Evolutionary conservation across 1,140 invertebrate genomes (phyloP), one percentile per base, ranked within the genome.

Genomic region (Lasioglossum baleicum): DNA sequence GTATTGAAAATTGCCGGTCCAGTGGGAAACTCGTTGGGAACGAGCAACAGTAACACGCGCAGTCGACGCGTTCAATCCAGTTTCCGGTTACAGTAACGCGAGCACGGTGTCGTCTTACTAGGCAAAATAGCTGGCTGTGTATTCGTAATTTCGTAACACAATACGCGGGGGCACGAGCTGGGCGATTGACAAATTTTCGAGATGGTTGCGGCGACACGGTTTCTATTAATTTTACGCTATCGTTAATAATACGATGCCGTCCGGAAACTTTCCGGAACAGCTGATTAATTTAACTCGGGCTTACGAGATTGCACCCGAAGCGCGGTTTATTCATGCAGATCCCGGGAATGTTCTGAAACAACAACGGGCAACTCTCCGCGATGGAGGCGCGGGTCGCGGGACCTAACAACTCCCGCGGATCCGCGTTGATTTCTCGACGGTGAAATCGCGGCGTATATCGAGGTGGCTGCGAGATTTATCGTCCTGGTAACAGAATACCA

Each of bases 381-480:
- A 31, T 31, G 60, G 60, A 35, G 17, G 8, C n/a, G 5, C 13
- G 8, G 63, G 70, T 48, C 60, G 66, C 51, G 26, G 48, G 72
- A 42, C 78, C 56, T 2, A 68, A 74, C 69, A 66, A 69, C 69
- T 35, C 74, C 35, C 76, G 72, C 76, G 85, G 84, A 84, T 79
- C 72, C 70, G 82, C 68, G 69, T 73, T 76, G 75, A 81, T 88
- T 84, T 51, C 68, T 87, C 44, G 44, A 48, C 44, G 44, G 44
- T 48, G 83, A 86, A 88, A 86, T 83, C 81, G 82, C 74, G 69
- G 65, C 67, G 65, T 44, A 60, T 56, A 60, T 56, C 81, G 83
- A 86, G 82, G 78, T 53, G 42, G 40, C 51, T 58, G 3, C 61
- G 83, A 44, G 87, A 90, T 89, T 90, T 90, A 89, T 90, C 78